Base-by-base conservation (phyloP, 2,888 invertebrate genomes). In the Parapristionchus giblindavisi region DNA sequence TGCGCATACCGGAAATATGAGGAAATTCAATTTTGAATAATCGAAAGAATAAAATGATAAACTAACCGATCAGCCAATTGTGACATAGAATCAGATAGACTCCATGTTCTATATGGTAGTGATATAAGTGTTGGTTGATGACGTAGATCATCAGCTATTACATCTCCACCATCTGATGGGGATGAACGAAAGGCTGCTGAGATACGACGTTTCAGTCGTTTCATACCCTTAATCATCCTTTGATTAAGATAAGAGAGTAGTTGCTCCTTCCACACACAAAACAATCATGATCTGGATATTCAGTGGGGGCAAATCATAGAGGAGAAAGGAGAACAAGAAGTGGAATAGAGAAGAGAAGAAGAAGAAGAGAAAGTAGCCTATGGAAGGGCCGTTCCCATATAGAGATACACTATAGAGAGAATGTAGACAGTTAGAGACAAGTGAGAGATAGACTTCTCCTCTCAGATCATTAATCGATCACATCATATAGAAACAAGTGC, bases 131-230 rank as follows among this genome's bases (percentile, higher is more conserved):
- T 66, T 5, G 66, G 48, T 34, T 66, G 51, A 38, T 66, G 66
- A 24, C 66, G 63, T 27, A 63, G 27, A 51, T 66, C 66, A 27
- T 32, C 66, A 1, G 66, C 51, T 29, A 66, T 66, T 32, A 66
- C 34, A n/a, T 51, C 66, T 3, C 29, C 27, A 24, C 51, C 66
- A 8, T 52, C 51, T 34, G 32, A 34, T 3, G 66, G 66, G 11
- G 66, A 66, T 21, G 66, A 66, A 51, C 78, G 75, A 24, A 85
- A 85, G 14, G 84, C 84, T 21, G 83, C 82, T 36, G 81, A 81
- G 73, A 85, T 76, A 54, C 84, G 77, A 52, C 85, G 78, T 75
- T 83, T 84, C 63, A 84, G 77, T 72, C 83, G 83, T 54, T 85
- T 85, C 85, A 85, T 85, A 56, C 70, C 70, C 70, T 51, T 27